phyloP scores from a whole-genome alignment of 2,888 invertebrate species.

The Ganaspis brasiliensis region DNA sequence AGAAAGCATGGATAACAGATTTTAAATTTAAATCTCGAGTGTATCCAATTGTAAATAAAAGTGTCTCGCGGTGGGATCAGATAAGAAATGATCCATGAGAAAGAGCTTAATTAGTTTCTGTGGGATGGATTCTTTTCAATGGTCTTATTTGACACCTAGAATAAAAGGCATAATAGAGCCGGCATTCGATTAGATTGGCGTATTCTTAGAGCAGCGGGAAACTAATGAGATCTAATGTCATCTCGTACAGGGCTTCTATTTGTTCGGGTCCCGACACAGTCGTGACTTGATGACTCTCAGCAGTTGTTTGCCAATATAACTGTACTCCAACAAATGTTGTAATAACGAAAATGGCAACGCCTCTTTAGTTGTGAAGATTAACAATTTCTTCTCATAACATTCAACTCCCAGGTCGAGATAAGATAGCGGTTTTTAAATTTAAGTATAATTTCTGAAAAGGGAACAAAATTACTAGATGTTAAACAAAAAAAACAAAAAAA shows the following conservation, averaged over 20 bases:
- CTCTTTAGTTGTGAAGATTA: not conserved
- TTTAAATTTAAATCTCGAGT: too few species aligned
- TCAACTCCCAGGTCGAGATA: not conserved
- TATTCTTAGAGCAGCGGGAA: not conserved
- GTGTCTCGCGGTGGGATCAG: not conserved
- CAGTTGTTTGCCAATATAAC: slow-evolving; percentile 43
- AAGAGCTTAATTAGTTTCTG: slow-evolving; percentile 28
- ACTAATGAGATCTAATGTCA: slow-evolving; percentile 32
- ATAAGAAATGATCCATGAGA: slow-evolving; percentile 23
- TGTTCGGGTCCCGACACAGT: slow-evolving; percentile 14
- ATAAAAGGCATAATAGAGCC: slow-evolving; percentile 1
- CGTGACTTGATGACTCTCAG: slow-evolving; percentile 36
- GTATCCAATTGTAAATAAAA: too few species aligned
- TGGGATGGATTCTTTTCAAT: not conserved
- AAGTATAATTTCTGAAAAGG: too few species aligned
- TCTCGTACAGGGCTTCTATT: slow-evolving; percentile 7
- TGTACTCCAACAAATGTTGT: slow-evolving; percentile 46
- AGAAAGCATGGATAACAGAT: too few species aligned
- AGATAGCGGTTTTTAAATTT: too few species aligned
- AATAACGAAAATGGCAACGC: slow-evolving; percentile 20
- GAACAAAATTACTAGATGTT: too few species aligned
- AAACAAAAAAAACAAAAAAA: too few species aligned
- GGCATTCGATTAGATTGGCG: slow-evolving; percentile 2
- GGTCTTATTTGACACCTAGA: slow-evolving; percentile 7
- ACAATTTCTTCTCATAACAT: not conserved